These are phyloP conservation scores for Sthenelais limicola DNA, from an alignment of 2,888 invertebrate genomes.

Conservation along the genomic window DNA sequence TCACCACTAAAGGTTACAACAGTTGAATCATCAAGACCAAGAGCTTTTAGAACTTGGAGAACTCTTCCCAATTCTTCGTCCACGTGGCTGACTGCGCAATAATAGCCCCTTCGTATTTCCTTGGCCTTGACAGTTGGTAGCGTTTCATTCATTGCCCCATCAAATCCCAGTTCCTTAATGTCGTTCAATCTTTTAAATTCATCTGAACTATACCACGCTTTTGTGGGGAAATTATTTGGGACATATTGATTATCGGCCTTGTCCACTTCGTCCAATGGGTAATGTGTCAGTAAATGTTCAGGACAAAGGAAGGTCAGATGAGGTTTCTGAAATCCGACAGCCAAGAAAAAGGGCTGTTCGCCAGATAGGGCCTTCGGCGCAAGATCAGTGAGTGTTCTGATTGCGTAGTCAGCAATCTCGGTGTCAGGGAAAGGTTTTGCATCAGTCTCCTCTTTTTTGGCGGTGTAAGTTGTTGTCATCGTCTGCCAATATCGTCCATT, in stretches of 20 bases:
- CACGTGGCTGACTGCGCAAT: slow-evolving; percentile 42
- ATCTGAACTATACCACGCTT: slow-evolving; percentile 55
- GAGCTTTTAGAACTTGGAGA: slow-evolving; percentile 33
- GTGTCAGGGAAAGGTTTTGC: slow-evolving; percentile 49
- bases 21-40: slow-evolving; percentile 47
- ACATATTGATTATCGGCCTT: slow-evolving; percentile 56
- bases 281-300: slow-evolving; percentile 46
- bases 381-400: slow-evolving; percentile 41
- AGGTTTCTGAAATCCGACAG: slow-evolving; percentile 54
- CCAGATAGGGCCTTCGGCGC: slow-evolving; percentile 33
- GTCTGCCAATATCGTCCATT: slow-evolving; percentile 41
- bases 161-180: slow-evolving; percentile 48
- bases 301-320: slow-evolving; percentile 55
- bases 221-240: slow-evolving; percentile 54
- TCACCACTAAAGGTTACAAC: slow-evolving; percentile 50
- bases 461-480: slow-evolving; percentile 49
- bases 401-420: slow-evolving; percentile 46
- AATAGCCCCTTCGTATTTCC: slow-evolving; percentile 49
- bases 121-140: slow-evolving; percentile 50
- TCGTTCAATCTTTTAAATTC: slow-evolving; percentile 55
- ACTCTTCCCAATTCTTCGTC: slow-evolving; percentile 48
- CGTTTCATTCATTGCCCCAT: slow-evolving; percentile 56
- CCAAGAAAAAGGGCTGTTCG: slow-evolving; percentile 53
- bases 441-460: slow-evolving; percentile 43
- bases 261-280: slow-evolving; percentile 44